phyloP scores from a whole-genome alignment of 2,113 vertebrate species.

The Mobula birostris region DNA sequence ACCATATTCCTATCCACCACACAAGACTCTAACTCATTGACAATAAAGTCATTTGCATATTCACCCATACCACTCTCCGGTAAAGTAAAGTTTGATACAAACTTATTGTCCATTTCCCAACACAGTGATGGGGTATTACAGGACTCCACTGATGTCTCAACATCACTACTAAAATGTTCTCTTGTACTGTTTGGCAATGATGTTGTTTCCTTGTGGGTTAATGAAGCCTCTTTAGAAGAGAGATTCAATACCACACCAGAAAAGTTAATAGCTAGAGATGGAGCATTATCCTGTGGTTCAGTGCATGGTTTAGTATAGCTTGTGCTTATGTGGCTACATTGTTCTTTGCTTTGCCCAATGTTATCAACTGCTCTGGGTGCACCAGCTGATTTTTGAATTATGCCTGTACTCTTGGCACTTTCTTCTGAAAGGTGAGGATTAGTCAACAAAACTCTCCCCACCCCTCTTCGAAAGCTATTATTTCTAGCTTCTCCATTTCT shows the following conservation, averaged over 20 bases:
- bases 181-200: conserved; percentile 5
- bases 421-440: conserved; percentile 43
- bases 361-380: neutral
- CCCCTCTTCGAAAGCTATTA: conserved; percentile 74
- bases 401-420: neutral
- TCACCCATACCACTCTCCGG: conserved; percentile 33
- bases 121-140: conserved; percentile 41
- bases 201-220: conserved; percentile 1
- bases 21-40: conserved; percentile 38
- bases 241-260: conserved; percentile 28
- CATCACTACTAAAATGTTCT: conserved; percentile 37
- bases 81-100: conserved; percentile 38
- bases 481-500: conserved; percentile 61
- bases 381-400: neutral
- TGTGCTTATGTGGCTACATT: neutral
- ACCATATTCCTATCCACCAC: conserved; percentile 43
- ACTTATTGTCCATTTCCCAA: conserved; percentile 41
- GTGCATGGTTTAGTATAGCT: conserved; percentile 23
- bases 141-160: conserved; percentile 43
- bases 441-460: conserved; percentile 70
- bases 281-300: conserved; percentile 1
- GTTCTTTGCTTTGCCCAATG: neutral
- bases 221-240: neutral
- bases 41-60: conserved; percentile 31
- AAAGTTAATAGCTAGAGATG: neutral